Conservation (phyloP, 2,113 vertebrate genomes). For the Apodemus speciosus region DNA sequence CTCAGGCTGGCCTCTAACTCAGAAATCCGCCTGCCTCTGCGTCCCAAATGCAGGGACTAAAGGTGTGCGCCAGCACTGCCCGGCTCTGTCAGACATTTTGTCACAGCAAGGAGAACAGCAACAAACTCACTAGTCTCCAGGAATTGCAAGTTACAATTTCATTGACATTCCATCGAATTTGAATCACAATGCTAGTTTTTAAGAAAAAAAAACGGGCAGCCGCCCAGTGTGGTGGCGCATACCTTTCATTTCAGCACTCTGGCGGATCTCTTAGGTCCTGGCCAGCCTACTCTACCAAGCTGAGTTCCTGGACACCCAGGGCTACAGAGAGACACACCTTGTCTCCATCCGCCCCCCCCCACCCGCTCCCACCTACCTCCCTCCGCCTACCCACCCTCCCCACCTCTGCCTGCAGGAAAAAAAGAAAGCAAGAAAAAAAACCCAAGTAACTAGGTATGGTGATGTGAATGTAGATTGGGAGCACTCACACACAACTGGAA, state of each 20-base stretch:
- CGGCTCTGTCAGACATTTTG: background rate
- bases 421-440: no score
- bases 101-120: background rate
- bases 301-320: background rate
- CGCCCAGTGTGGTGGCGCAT: background rate
- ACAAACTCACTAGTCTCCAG: background rate
- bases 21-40: no score
- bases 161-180: background rate
- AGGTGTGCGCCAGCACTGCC: no score
- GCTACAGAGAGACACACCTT: background rate
- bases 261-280: background rate
- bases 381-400: no score
- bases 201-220: background rate
- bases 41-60: no score
- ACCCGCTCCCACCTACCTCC: no score
- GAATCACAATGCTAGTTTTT: background rate
- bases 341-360: accelerated
- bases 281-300: background rate
- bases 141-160: background rate
- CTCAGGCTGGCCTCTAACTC: no score
- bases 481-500: no score
- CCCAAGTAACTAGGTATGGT: no score
- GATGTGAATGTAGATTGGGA: no score
- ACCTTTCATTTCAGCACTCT: background rate
- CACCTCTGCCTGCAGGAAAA: no score